A percentile compares a stretch with the other conserved stretches of the same genome.
phyloP scores from a whole-genome alignment of 2,888 invertebrate species.

The Chesias legatella region DNA sequence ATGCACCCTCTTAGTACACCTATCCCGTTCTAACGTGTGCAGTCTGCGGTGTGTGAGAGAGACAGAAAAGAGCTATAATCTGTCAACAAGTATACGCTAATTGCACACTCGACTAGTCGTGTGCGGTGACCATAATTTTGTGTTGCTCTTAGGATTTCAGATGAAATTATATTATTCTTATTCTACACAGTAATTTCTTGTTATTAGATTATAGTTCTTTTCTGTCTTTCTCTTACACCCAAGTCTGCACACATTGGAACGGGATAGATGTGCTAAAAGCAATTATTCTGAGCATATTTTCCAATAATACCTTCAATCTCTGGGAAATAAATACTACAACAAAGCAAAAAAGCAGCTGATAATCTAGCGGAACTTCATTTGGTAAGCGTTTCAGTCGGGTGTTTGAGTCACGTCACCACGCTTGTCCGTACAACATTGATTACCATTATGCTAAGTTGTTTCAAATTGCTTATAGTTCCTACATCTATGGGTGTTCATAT shows the following conservation, averaged over 20 bases:
- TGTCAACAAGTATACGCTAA: conserved; percentile 63
- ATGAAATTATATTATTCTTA: not conserved
- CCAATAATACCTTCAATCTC: no score
- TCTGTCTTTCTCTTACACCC: conserved; percentile 33
- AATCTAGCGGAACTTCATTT: no score
- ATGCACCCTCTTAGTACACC: conserved; percentile 38
- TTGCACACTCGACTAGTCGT: conserved; percentile 50
- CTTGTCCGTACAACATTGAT: no score
- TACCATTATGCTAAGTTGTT: no score
- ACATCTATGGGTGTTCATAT: no score
- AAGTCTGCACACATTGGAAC: conserved; percentile 20
- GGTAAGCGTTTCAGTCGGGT: no score
- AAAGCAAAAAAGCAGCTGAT: no score
- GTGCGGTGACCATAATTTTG: conserved; percentile 26
- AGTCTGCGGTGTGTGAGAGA: conserved; percentile 26
- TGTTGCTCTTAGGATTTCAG: not conserved
- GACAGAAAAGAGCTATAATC: conserved; percentile 43
- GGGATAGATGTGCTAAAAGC: conserved; percentile 36
- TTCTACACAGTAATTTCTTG: no score
- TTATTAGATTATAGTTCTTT: conserved; percentile 52
- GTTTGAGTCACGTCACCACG: no score
- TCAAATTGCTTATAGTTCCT: no score
- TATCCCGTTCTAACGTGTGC: conserved; percentile 31
- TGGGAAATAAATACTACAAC: no score
- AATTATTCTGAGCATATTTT: no score